Evolutionary conservation across 2,113 vertebrate genomes (phyloP), one percentile per base, ranked within the genome.

Genomic region (Melierax canorus): DNA sequence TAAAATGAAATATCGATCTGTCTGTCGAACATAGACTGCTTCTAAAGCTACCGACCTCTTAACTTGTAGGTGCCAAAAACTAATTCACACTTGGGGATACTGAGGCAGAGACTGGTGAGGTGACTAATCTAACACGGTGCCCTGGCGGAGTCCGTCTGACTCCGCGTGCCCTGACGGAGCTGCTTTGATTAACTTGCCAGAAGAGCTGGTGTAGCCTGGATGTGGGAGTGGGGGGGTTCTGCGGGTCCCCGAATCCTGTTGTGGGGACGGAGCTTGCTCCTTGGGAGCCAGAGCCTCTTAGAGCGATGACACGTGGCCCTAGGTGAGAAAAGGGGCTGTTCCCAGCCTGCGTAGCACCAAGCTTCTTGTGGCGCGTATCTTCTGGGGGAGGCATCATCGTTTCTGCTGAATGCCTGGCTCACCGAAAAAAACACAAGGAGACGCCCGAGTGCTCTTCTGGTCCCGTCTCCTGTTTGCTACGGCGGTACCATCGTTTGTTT

Each of bases 1-100:
- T 64, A 91, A 91, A 92, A 88, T 83, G 87, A 82, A 95, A 24
- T 92, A 90, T 94, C 2, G 50, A 85, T 94, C 95, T 86, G 60
- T 77, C 88, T 93, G 63, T 68, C 88, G 94, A 94, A 67, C 48
- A 36, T 23, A 30, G 77, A 48, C 53, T 29, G 71, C 64, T 94
- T 90, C 74, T 71, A 6, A 90, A 91, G 41, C 67, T 85, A 53
- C 85, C 2, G 0, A 51, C 32, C 62, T 91, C 79, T 92, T 64
- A 72, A 68, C 85, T 92, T 76, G 48, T n/a, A 87, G 87, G 77
- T 87, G 75, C 74, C 89, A 92, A 89, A 80, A 93, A 62, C 48
- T 94, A 93, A 94, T 94, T 94, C 72, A 32, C 67, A 45, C 83
- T 46, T 51, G 83, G 91, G 86, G 87, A 86, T 79, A 84, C 91